Evolutionary conservation across 2,888 invertebrate genomes (phyloP).

Genomic region (Apamea epomidion): DNA sequence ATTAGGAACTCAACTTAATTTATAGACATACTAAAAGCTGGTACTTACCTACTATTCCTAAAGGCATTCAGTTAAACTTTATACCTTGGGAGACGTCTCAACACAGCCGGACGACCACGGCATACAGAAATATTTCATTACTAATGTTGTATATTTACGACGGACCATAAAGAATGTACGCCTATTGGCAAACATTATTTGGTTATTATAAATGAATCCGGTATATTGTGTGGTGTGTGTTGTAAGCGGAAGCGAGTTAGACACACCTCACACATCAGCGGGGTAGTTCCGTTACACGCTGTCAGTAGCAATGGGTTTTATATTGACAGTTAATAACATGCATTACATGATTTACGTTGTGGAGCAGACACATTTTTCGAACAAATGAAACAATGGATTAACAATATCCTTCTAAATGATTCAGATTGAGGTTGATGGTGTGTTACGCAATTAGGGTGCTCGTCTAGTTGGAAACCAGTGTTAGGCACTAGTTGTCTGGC

Average conservation of each 20-base stretch:
- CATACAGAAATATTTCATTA: slow-evolving; percentile 24
- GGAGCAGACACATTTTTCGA: no score
- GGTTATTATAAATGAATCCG: slow-evolving; percentile 49
- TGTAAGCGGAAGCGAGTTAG: slow-evolving; percentile 14
- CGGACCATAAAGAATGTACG: slow-evolving; percentile 24
- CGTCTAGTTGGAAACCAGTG: no score
- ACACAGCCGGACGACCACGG: slow-evolving; percentile 10
- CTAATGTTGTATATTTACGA: slow-evolving; percentile 34
- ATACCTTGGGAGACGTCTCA: neutral
- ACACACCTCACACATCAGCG: no score
- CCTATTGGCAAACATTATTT: slow-evolving; percentile 49
- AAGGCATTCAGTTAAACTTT: neutral
- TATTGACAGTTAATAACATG: no score
- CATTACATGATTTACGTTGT: no score
- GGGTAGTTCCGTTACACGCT: no score
- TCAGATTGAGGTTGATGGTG: no score
- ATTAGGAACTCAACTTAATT: neutral
- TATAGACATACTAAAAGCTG: neutral
- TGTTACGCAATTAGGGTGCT: no score
- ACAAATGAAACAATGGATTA: no score
- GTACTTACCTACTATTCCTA: neutral
- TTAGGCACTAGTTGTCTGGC: no score
- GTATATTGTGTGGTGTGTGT: slow-evolving; percentile 10
- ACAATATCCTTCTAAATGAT: no score
- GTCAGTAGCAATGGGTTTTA: no score